Percentiles rank a stretch among this genome's conserved stretches.
phyloP scores from a whole-genome alignment of 2,797 vertebrate genomes.

The Orientallactaga sibirica region DNA sequence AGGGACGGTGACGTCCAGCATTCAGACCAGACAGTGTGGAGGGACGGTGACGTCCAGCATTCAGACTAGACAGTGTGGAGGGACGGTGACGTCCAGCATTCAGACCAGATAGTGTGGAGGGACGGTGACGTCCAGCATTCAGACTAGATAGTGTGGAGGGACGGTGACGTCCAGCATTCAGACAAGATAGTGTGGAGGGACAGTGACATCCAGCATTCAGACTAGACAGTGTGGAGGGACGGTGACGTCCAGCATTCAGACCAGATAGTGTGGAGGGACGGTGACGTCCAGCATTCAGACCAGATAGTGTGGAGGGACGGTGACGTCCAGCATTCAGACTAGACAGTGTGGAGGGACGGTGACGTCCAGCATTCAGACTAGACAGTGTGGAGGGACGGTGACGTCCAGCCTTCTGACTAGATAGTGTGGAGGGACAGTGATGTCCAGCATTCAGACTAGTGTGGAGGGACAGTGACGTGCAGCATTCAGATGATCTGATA shows the following conservation, averaged over 20 bases:
- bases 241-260: background rate
- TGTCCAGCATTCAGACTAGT: background rate
- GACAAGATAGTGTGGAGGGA: too few species aligned
- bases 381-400: background rate
- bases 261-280: too few species aligned
- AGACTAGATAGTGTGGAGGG: too few species aligned
- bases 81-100: background rate
- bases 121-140: background rate
- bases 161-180: background rate
- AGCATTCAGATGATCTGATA: background rate
- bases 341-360: background rate
- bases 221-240: background rate
- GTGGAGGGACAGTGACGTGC: background rate
- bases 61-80: background rate
- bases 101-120: too few species aligned
- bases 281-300: background rate
- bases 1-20: background rate
- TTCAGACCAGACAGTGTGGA: background rate
- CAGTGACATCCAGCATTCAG: background rate
- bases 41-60: background rate
- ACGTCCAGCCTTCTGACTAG: too few species aligned
- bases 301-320: too few species aligned
- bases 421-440: background rate
- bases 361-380: background rate
- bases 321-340: background rate